Base-by-base conservation (phyloP, 2,888 invertebrate genomes). In the Drosophila stalkeri region DNA sequence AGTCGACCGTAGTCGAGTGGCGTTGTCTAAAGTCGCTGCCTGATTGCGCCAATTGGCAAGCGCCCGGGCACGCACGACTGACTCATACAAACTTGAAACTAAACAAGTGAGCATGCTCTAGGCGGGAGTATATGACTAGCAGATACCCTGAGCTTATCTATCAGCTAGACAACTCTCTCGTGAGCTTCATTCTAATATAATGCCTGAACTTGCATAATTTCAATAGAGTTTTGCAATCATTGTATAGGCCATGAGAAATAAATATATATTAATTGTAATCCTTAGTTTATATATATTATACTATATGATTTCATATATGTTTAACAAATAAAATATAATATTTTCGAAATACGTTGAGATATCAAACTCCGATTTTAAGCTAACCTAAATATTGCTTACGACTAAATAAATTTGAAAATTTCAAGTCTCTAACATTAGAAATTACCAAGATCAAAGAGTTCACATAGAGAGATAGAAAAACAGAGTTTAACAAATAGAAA, bases 51-150 rank as follows among this genome's bases (percentile, higher is more conserved):
- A 87, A 86, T 87, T 87, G 90, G 72, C 76, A 83, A 74, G 88
- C 77, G 82, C 70, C 72, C 65, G 55, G 74, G 78, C 81, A 91
- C 92, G 91, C 92, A 91, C 88, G 91, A 91, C 84, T 91, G 91
- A 80, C 88, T 89, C 86, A 91, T 86, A 91, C 87, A 91, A 90
- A 91, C 89, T 91, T 91, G 84, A 77, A 91, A 87, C 83, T 82
- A 86, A 87, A 90, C 76, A 89, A 76, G 73, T 83, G 41, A 44
- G 35, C 20, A 41, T 18, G 41, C 31, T 18, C 55, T 31, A 23
- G 8, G 3, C 27, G 55, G 7, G 18, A 7, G n/a, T 18, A 14
- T 2, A 12, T 16, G 55, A 8, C 39, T 37, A 11, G 0, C 11
- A 16, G 3, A 54, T 54, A 54, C 23, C 52, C 52, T 54, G 8